phyloP scores from a whole-genome alignment of 2,888 invertebrate genomes.

The Cosmia trapezina region DNA sequence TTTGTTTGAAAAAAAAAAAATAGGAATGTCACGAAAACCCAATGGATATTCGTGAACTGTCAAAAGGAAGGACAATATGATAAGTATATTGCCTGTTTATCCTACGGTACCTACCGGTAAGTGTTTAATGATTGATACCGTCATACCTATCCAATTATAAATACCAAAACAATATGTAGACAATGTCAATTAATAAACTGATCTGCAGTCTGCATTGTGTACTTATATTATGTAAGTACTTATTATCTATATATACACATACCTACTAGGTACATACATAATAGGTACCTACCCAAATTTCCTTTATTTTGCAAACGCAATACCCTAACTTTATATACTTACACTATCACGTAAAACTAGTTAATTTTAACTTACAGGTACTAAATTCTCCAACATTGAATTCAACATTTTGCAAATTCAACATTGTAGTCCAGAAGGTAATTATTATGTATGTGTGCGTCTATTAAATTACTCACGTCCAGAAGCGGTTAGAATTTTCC shows the following conservation, averaged over 20 bases:
- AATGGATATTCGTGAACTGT: neutral
- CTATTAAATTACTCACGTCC: too few relatives aligned
- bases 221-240: too few relatives aligned
- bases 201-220: too few relatives aligned
- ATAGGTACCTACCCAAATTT: neutral
- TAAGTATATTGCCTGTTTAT: neutral
- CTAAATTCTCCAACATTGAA: neutral
- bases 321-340: too few relatives aligned
- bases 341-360: too few relatives aligned
- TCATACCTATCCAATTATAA: constrained; percentile 13
- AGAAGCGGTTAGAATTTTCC: constrained; percentile 45
- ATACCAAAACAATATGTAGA: constrained; percentile 20
- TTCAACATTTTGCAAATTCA: too few relatives aligned
- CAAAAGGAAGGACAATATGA: neutral
- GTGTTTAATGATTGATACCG: constrained; percentile 1
- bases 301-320: neutral
- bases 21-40: neutral
- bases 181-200: constrained; percentile 4
- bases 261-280: too few relatives aligned
- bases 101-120: neutral
- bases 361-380: neutral
- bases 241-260: too few relatives aligned
- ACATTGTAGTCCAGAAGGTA: too few relatives aligned
- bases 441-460: neutral
- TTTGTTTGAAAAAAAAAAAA: neutral